Evolutionary conservation across 2,888 invertebrate genomes (phyloP).

Genomic region (Drosophila eohydei): DNA sequence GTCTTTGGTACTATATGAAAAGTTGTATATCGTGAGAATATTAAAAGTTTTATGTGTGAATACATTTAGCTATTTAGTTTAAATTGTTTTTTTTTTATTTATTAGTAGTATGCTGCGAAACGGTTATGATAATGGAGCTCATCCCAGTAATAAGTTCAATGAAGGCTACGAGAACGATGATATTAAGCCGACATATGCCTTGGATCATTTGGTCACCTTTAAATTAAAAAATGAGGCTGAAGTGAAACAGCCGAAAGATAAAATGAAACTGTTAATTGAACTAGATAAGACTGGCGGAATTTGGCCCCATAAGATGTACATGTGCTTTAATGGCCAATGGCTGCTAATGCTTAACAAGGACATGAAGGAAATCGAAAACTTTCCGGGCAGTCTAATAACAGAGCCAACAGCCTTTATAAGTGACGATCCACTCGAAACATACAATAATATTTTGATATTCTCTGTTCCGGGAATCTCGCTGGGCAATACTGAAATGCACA

Average conservation of each 20-base stretch:
- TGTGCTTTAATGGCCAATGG: constrained; percentile 94
- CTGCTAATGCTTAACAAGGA: constrained; percentile 97
- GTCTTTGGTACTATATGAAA: neutral
- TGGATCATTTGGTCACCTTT: constrained; percentile 99
- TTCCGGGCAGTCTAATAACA: constrained; percentile 95
- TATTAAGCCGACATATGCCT: constrained; percentile 90
- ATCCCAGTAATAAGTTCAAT: constrained; percentile 32
- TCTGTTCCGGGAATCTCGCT: constrained; percentile 91
- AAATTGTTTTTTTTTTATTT: neutral
- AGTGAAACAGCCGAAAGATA: constrained; percentile 94
- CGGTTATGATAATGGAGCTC: constrained; percentile 71
- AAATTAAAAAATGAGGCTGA: constrained; percentile 96
- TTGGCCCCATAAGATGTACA: constrained; percentile 99
- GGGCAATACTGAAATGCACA: constrained; percentile 96
- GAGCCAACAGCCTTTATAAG: constrained; percentile 98
- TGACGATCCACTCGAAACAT: constrained; percentile 97
- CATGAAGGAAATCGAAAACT: constrained; percentile 98
- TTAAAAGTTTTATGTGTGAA: neutral
- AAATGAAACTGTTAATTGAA: constrained; percentile 95
- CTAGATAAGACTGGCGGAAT: constrained; percentile 97
- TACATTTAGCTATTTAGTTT: neutral
- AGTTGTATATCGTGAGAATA: neutral
- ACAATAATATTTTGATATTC: constrained; percentile 99
- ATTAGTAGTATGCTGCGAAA: constrained; percentile 68
- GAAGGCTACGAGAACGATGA: constrained; percentile 44